Evolutionary conservation across 2,888 invertebrate species (phyloP).

Genomic region (Hipparchia semele): DNA sequence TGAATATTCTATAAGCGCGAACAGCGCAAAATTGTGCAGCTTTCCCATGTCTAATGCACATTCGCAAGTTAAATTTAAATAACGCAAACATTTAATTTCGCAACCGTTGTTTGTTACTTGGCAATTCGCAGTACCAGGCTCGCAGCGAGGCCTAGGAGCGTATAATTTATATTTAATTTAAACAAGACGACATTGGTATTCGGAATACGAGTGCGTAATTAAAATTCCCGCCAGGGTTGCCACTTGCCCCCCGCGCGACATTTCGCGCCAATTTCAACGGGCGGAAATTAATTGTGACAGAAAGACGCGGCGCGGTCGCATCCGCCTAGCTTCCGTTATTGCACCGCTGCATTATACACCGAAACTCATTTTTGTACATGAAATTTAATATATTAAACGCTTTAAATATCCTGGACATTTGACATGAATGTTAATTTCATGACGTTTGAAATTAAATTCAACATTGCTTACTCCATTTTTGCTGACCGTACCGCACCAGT

Average conservation of each 20-base stretch:
- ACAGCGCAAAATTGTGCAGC: neutral
- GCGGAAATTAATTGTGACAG: slow-evolving; percentile 84
- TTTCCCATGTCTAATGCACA: slow-evolving; percentile 7
- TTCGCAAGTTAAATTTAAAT: slow-evolving; percentile 33
- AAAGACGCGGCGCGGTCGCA: slow-evolving; percentile 81
- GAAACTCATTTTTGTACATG: slow-evolving; percentile 26
- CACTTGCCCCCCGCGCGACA: slow-evolving; percentile 71
- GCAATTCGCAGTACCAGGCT: slow-evolving; percentile 73
- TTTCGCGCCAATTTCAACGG: slow-evolving; percentile 84
- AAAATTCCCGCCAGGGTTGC: slow-evolving; percentile 81
- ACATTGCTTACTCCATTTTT: neutral
- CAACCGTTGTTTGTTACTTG: slow-evolving; percentile 73
- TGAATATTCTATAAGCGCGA: slow-evolving; percentile 4
- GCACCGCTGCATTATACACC: slow-evolving; percentile 48
- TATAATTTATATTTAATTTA: slow-evolving; percentile 84
- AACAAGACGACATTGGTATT: slow-evolving; percentile 83
- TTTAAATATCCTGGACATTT: neutral
- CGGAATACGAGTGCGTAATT: slow-evolving; percentile 83
- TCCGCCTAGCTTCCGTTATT: slow-evolving; percentile 77
- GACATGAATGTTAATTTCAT: neutral
- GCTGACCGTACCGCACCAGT: too few species aligned
- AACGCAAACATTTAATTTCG: slow-evolving; percentile 49
- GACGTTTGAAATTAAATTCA: neutral
- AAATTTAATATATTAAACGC: neutral
- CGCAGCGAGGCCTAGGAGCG: slow-evolving; percentile 77